phyloP scores from a whole-genome alignment of 2,113 vertebrate species.

The Puffinus mauretanicus region DNA sequence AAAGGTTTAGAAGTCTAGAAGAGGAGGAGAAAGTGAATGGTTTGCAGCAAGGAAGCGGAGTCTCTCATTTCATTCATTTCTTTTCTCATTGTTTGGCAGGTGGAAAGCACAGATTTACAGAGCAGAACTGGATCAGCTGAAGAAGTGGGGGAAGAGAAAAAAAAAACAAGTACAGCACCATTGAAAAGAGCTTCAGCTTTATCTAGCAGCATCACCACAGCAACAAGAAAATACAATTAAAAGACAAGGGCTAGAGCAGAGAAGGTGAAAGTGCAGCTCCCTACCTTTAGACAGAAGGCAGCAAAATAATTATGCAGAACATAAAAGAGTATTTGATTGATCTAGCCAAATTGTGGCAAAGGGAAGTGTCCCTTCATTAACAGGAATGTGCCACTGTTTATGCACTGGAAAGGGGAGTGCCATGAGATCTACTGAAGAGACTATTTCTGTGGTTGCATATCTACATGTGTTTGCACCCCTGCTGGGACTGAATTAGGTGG shows the following conservation, averaged over 20 bases:
- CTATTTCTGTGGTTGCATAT: slow-evolving; percentile 54
- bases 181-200: slow-evolving; percentile 46
- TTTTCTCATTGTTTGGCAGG: slow-evolving; percentile 70
- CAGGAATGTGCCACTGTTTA: slow-evolving; percentile 63
- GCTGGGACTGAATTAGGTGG: slow-evolving; percentile 52
- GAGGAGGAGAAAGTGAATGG: neutral
- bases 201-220: slow-evolving; percentile 62
- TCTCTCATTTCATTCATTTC: slow-evolving; percentile 18
- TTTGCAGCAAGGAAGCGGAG: neutral
- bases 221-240: slow-evolving; percentile 55
- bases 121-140: slow-evolving; percentile 41
- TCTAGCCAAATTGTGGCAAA: slow-evolving; percentile 31
- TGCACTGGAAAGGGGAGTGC: slow-evolving; percentile 32
- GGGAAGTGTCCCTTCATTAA: slow-evolving; percentile 60
- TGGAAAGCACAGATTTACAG: slow-evolving; percentile 61
- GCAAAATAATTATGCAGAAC: slow-evolving; percentile 69
- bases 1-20: neutral
- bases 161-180: neutral
- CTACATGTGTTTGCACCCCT: neutral
- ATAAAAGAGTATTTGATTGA: slow-evolving; percentile 11
- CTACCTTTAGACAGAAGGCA: slow-evolving; percentile 51
- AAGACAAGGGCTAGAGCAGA: slow-evolving; percentile 36
- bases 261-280: slow-evolving; percentile 5
- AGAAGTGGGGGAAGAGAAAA: slow-evolving; percentile 58
- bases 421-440: slow-evolving; percentile 72